phyloP scores from a whole-genome alignment of 2,888 invertebrate genomes.

The Epirrhoe tristata region DNA sequence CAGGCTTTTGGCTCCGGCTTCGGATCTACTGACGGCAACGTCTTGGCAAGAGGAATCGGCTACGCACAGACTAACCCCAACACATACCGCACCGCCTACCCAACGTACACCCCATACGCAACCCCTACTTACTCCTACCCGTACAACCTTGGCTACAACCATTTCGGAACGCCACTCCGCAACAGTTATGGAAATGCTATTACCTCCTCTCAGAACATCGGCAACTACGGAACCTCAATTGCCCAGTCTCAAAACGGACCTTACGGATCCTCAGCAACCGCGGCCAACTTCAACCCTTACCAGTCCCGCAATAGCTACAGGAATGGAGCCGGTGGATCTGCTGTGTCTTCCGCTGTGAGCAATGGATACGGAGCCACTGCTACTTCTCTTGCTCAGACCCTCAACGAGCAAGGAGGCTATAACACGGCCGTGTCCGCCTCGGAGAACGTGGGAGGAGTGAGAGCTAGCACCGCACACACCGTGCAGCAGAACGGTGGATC shows the following conservation, averaged over 20 bases:
- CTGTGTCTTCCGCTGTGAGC: constrained; percentile 53
- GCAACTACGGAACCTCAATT: constrained; percentile 49
- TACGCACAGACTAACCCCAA: constrained; percentile 59
- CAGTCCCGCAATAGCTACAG: constrained; percentile 41
- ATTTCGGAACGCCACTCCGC: constrained; percentile 32
- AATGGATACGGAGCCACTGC: constrained; percentile 44
- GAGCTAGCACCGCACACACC: constrained; percentile 65
- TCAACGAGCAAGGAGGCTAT: constrained; percentile 49
- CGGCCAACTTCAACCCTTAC: constrained; percentile 55
- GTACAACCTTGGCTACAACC: constrained; percentile 43
- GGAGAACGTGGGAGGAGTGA: constrained; percentile 59
- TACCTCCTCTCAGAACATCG: constrained; percentile 62
- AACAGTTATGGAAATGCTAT: constrained; percentile 55
- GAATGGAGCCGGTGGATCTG: constrained; percentile 51
- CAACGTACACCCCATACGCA: constrained; percentile 39
- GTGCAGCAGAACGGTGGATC: constrained; percentile 59
- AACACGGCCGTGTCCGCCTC: constrained; percentile 64
- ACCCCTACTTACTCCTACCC: constrained; percentile 46
- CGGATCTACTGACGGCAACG: constrained; percentile 52
- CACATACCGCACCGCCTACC: constrained; percentile 41
- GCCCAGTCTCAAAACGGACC: constrained; percentile 61
- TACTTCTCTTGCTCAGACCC: constrained; percentile 54
- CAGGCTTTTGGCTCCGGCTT: constrained; percentile 67
- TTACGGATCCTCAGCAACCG: constrained; percentile 60
- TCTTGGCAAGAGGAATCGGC: constrained; percentile 67